A percentile compares a stretch with the other conserved stretches of the same genome.
phyloP scores from a whole-genome alignment of 2,888 invertebrate species.

The Trissolcus brochymenae region DNA sequence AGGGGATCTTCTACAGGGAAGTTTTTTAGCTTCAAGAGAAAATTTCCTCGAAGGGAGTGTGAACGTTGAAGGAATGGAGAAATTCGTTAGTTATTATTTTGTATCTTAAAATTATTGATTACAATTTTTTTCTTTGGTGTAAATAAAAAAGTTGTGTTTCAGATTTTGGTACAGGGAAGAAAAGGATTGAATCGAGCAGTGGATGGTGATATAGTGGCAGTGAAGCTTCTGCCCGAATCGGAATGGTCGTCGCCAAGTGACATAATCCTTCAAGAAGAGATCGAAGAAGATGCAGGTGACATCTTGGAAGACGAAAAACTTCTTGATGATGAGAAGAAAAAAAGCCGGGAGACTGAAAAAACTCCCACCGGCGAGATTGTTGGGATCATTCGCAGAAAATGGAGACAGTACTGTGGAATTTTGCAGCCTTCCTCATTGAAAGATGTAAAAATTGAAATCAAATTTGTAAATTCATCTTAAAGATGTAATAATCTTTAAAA shows the following conservation, averaged over 20 bases:
- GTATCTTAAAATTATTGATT: too few relatives aligned
- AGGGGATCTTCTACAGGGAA: slow-evolving; percentile 87
- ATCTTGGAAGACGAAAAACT: slow-evolving; percentile 81
- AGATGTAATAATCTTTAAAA: too few relatives aligned
- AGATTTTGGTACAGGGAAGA: slow-evolving; percentile 91
- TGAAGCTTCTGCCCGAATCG: slow-evolving; percentile 90
- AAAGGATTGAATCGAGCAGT: slow-evolving; percentile 93
- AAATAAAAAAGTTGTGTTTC: slow-evolving; percentile 54
- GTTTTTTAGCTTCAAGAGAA: slow-evolving; percentile 90
- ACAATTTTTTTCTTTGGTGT: background rate
- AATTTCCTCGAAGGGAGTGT: slow-evolving; percentile 96
- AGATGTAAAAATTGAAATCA: slow-evolving; percentile 78
- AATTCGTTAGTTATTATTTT: slow-evolving; percentile 81
- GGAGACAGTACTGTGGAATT: slow-evolving; percentile 99
- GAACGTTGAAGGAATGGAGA: slow-evolving; percentile 86
- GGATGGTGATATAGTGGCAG: slow-evolving; percentile 94
- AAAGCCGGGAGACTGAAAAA: slow-evolving; percentile 64
- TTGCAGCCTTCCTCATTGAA: slow-evolving; percentile 86
- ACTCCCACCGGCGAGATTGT: slow-evolving; percentile 86
- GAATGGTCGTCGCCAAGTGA: slow-evolving; percentile 96
- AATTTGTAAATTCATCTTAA: too few relatives aligned
- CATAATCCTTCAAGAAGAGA: slow-evolving; percentile 87
- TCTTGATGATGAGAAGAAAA: slow-evolving; percentile 60
- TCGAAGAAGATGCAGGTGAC: slow-evolving; percentile 82
- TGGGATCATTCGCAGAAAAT: slow-evolving; percentile 96